These are phyloP conservation scores for Eurytoma californica DNA, from an alignment of 2,888 invertebrate genomes.

Conservation along the genomic window DNA sequence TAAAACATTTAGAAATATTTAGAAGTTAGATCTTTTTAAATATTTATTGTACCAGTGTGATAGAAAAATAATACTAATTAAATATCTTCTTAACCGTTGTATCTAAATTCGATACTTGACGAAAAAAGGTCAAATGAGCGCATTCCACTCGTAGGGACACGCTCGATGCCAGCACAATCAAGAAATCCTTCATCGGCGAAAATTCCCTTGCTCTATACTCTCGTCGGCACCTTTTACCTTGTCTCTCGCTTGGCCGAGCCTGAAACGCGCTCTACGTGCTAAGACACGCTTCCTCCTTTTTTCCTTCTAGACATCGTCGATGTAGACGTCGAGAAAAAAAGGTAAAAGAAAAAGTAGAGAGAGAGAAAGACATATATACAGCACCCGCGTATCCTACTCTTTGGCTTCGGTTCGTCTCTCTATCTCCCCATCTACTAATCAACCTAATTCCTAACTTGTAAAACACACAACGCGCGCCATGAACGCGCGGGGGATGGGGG, in stretches of 20 bases:
- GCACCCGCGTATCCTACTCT: constrained; percentile 40
- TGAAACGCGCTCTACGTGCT: constrained; percentile 63
- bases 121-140: too few species aligned
- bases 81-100: too few species aligned
- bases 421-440: constrained; percentile 67
- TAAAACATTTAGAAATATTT: too few species aligned
- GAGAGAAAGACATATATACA: background rate
- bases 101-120: too few species aligned
- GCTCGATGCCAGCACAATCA: constrained; percentile 3
- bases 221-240: background rate
- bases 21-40: too few species aligned
- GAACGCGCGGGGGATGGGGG: constrained; percentile 32
- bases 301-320: background rate
- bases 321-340: background rate
- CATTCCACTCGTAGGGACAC: too few species aligned
- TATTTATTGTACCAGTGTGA: too few species aligned
- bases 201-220: background rate
- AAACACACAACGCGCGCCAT: constrained; percentile 72
- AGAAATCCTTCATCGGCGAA: constrained; percentile 22
- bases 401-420: constrained; percentile 26
- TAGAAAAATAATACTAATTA: too few species aligned
- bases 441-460: constrained; percentile 75
- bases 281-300: constrained; percentile 51
- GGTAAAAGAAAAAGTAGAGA: background rate
- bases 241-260: constrained; percentile 61